phyloP scores from a whole-genome alignment of 2,113 vertebrate species.

The Phaethornis superciliosus region DNA sequence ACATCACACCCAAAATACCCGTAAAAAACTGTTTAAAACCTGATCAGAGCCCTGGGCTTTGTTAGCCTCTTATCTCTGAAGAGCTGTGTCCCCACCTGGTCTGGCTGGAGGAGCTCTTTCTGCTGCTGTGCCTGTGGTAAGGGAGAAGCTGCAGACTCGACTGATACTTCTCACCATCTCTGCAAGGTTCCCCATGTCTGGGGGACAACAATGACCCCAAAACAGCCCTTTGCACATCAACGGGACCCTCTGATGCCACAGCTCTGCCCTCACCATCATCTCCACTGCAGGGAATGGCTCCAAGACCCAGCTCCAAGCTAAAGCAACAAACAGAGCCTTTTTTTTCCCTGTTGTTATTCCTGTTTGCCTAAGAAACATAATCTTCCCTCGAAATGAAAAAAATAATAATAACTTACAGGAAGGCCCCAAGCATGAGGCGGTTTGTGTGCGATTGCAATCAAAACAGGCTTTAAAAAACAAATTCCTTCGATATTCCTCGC shows the following conservation, averaged over 20 bases:
- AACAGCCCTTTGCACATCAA: not conserved
- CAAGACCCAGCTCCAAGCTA: constrained; percentile 10
- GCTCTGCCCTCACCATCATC: not conserved
- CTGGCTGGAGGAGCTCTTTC: not conserved
- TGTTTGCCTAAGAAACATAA: constrained; percentile 69
- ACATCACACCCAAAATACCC: rapidly evolving
- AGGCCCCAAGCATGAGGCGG: constrained; percentile 30
- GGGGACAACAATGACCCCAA: not conserved
- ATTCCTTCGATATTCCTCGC: constrained; percentile 42
- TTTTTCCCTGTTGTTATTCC: constrained; percentile 65
- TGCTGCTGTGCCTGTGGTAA: not conserved
- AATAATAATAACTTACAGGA: constrained; percentile 65
- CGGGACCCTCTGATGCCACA: not conserved
- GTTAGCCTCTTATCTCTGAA: not conserved
- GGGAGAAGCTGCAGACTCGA: no score
- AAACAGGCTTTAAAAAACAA: constrained; percentile 68
- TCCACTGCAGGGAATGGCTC: not conserved
- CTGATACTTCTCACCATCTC: no score
- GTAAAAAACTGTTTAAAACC: not conserved
- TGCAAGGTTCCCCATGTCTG: not conserved
- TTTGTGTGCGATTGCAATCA: constrained; percentile 58
- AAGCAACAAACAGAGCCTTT: constrained; percentile 67
- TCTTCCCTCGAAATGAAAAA: constrained; percentile 56
- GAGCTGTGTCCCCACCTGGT: not conserved
- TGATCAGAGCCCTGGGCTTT: not conserved